Evolutionary conservation across 2,888 invertebrate species (phyloP).

Genomic region (Hemistola chrysoprasaria): DNA sequence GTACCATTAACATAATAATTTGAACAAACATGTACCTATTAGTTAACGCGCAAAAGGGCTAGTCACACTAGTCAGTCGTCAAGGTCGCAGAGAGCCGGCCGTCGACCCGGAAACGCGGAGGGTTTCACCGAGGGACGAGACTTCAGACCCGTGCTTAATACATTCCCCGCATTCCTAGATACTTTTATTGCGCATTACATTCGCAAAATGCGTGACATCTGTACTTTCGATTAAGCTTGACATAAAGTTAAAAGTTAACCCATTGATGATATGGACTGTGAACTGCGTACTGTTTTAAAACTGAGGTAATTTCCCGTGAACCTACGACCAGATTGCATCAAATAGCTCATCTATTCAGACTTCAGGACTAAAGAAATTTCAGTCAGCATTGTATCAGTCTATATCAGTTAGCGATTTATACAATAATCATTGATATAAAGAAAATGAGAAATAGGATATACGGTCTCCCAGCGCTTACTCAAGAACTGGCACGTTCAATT

Average conservation of each 20-base stretch:
- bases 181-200: constrained; percentile 47
- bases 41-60: constrained; percentile 39
- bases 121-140: constrained; percentile 15
- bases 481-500: too few relatives aligned
- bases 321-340: too few relatives aligned
- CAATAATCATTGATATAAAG: too few relatives aligned
- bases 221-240: constrained; percentile 28
- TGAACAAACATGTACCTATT: constrained; percentile 17
- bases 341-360: too few relatives aligned
- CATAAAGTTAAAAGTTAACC: constrained; percentile 23
- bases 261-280: constrained; percentile 19
- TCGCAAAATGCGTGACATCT: constrained; percentile 31
- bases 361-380: too few relatives aligned
- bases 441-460: too few relatives aligned
- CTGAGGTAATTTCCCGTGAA: too few relatives aligned
- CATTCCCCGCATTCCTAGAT: constrained; percentile 47
- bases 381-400: too few relatives aligned
- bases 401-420: too few relatives aligned
- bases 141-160: constrained; percentile 27
- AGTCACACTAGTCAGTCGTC: constrained; percentile 38
- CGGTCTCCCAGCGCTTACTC: too few relatives aligned
- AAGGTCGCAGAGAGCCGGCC: constrained; percentile 54
- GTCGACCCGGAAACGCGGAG: constrained; percentile 56
- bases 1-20: constrained; percentile 16
- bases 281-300: neutral